These are phyloP conservation scores for Phoeniculus purpureus DNA, from an alignment of 2,797 vertebrate species.

Conservation along the genomic window DNA sequence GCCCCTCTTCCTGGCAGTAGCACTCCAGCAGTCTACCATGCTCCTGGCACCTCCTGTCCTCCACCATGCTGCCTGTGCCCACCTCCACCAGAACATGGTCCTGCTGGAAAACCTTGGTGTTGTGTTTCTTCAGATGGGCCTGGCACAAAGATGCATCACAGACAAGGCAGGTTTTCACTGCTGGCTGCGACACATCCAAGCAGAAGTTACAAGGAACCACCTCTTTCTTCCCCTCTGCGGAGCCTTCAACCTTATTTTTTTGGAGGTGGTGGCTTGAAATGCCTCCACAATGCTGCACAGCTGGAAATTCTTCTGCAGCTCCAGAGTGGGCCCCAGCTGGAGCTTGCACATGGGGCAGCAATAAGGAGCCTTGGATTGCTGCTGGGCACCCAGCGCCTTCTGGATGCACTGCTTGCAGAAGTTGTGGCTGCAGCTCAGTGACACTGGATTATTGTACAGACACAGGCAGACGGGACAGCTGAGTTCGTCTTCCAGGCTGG, in stretches of 20 bases:
- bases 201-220: slow-evolving; percentile 32
- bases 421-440: slow-evolving; percentile 80
- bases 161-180: slow-evolving; percentile 69
- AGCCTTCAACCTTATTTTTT: not conserved
- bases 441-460: slow-evolving; percentile 71
- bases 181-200: not conserved
- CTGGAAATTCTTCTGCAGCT: not conserved
- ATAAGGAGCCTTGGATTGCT: not conserved
- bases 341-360: not conserved
- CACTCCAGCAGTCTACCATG: slow-evolving; percentile 78
- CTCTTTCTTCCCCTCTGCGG: rapidly evolving
- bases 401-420: slow-evolving; percentile 78
- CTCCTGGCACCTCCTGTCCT: slow-evolving; percentile 50
- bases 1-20: slow-evolving; percentile 72
- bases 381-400: not conserved
- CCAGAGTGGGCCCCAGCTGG: not conserved
- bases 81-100: slow-evolving; percentile 72
- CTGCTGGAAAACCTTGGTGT: slow-evolving; percentile 41
- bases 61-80: rapidly evolving
- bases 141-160: slow-evolving; percentile 80
- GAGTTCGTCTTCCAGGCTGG: slow-evolving; percentile 65
- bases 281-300: not conserved
- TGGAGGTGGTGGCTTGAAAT: not conserved
- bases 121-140: slow-evolving; percentile 79
- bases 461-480: slow-evolving; percentile 81